Evolutionary conservation across 1,140 invertebrate genomes (phyloP), one percentile per base, ranked within the genome.

Genomic region (Zaprionus taronus): DNA sequence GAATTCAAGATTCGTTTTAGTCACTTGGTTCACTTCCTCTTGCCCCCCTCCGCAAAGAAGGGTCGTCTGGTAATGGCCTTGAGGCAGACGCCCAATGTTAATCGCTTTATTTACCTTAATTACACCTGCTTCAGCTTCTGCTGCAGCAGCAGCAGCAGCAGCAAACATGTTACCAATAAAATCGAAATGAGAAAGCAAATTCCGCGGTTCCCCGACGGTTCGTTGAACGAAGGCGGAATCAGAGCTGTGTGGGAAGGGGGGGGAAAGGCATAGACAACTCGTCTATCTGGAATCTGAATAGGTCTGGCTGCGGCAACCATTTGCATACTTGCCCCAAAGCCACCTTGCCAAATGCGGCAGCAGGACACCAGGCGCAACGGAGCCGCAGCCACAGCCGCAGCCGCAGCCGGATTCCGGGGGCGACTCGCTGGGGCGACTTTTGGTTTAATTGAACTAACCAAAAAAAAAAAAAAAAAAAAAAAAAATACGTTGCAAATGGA

Each of bases 171-270:
- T 89, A 67, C 76, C 81, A 89, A 90, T 80, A 89, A 89, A 89
- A 89, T 82, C 85, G 85, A 89, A 89, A 85, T 78, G 80, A 77
- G 83, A 83, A 89, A 89, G 85, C 83, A 86, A 89, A 87, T 87
- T 89, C 83, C 83, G 41, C 6, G n/a, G 6, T 7, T 20, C n/a
- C 2, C n/a, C 15, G 41, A 17, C 41, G 36, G 36, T 38, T 38
- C 36, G 36, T 5, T n/a, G 15, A 87, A 26, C 79, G 17, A 11
- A 15, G 36, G 57, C 15, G 31, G 44, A 15, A 34, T 34, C 9
- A 11, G 31, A 34, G 31, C 7, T 34, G 26, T 1, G 26, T 1
- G 12, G 7, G 64, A 2, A 4, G 11, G 12, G 14, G 12, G 28
- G 41, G 65, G 7, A 2, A 20, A 28, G 61, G 57, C 61, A 63